phyloP scores from a whole-genome alignment of 1,140 invertebrate species.

The Drusus annulatus region DNA sequence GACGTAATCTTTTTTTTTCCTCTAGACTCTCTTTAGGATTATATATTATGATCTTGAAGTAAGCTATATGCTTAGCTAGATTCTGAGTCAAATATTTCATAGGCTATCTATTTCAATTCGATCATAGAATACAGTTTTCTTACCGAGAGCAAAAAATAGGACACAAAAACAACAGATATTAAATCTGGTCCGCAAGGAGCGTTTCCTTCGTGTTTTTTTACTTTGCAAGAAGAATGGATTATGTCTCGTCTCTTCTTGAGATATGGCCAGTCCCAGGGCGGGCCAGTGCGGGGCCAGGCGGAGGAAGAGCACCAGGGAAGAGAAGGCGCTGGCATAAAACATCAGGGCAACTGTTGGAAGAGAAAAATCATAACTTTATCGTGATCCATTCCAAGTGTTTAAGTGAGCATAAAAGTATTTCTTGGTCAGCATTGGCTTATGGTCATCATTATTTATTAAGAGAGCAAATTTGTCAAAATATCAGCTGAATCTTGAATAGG shows the following conservation, averaged over 20 bases:
- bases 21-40: too few relatives aligned
- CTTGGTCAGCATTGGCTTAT: too few relatives aligned
- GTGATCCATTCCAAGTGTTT: too few relatives aligned
- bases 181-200: conserved; percentile 37
- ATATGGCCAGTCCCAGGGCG: conserved; percentile 34
- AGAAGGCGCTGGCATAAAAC: conserved; percentile 44
- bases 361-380: not conserved
- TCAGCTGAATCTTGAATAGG: too few relatives aligned
- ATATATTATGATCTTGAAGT: too few relatives aligned
- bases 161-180: conserved; percentile 42
- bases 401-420: too few relatives aligned
- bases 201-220: conserved; percentile 8
- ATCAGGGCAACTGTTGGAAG: conserved; percentile 46
- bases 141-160: conserved; percentile 49
- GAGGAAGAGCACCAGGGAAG: conserved; percentile 48
- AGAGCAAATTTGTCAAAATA: too few relatives aligned
- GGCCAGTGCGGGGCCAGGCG: conserved; percentile 53
- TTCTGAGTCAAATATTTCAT: too few relatives aligned
- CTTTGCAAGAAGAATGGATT: not conserved
- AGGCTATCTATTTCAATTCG: too few relatives aligned
- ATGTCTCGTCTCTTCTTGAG: conserved; percentile 29
- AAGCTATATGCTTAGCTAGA: too few relatives aligned
- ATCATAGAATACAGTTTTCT: not conserved
- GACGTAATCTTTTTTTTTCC: too few relatives aligned
- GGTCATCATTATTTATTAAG: too few relatives aligned